These are phyloP conservation scores for silkworm (Bombyx mori) DNA, from an alignment of 1,140 invertebrate genomes.

Conservation along the genomic window ASM3026992v2 NC_085113.1:9621501-9622000, in stretches of 20 bases:
- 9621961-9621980: constrained; percentile 39
- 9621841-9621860: constrained; percentile 54
- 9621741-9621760: neutral
- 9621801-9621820: constrained; percentile 24
- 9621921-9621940: constrained; percentile 93
- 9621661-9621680: too few relatives aligned
- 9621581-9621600: too few relatives aligned
- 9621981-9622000: constrained; percentile 44
- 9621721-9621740: too few relatives aligned
- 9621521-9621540: too few relatives aligned
- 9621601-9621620: too few relatives aligned
- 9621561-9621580: too few relatives aligned
- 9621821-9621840: constrained; percentile 30
- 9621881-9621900: constrained; percentile 75
- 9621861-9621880: constrained; percentile 62
- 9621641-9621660: too few relatives aligned
- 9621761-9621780: constrained; percentile 19
- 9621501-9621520: too few relatives aligned
- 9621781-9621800: constrained; percentile 33
- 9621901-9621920: constrained; percentile 92
- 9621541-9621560: too few relatives aligned
- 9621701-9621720: too few relatives aligned
- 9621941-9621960: constrained; percentile 86
- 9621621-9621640: too few relatives aligned
- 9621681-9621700: too few relatives aligned